Conservation (phyloP, 2,797 vertebrate genomes). For the Hypotaenidia philippensis region DNA sequence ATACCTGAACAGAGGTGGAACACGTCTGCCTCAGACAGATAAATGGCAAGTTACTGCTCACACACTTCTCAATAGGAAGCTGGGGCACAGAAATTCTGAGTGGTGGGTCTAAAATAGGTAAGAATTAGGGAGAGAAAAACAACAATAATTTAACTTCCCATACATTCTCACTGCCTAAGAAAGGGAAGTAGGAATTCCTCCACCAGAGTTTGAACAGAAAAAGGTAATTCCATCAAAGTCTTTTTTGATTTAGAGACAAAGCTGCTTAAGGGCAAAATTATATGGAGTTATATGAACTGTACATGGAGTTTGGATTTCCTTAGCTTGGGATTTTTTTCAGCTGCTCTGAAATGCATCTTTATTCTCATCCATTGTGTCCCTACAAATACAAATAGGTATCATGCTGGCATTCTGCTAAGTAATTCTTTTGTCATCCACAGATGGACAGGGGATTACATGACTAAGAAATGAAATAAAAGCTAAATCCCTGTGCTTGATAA, state of each 20-base stretch:
- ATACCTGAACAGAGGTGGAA: not conserved
- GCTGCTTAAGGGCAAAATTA: not conserved
- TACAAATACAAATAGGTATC: slow-evolving; percentile 40
- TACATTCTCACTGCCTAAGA: not conserved
- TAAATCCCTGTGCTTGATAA: slow-evolving; percentile 43
- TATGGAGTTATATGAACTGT: not conserved
- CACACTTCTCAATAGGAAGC: not conserved
- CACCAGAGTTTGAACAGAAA: not conserved
- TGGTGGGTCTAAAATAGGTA: not conserved
- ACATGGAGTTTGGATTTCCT: not conserved
- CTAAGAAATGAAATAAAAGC: slow-evolving; percentile 54
- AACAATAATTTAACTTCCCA: not conserved
- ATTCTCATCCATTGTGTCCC: not conserved
- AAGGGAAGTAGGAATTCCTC: not conserved
- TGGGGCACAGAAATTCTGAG: not conserved
- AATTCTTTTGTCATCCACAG: slow-evolving; percentile 60
- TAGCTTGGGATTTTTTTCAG: not conserved
- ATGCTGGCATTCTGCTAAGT: slow-evolving; percentile 11
- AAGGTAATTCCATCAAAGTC: not conserved
- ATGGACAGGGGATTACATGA: slow-evolving; percentile 43
- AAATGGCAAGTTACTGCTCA: not conserved
- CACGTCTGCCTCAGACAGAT: not conserved
- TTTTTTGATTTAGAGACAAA: not conserved
- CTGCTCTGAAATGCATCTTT: slow-evolving; percentile 23
- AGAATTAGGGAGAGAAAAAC: not conserved